Conservation (phyloP, 2,113 vertebrate genomes). For the Copsychus sechellarum region DNA sequence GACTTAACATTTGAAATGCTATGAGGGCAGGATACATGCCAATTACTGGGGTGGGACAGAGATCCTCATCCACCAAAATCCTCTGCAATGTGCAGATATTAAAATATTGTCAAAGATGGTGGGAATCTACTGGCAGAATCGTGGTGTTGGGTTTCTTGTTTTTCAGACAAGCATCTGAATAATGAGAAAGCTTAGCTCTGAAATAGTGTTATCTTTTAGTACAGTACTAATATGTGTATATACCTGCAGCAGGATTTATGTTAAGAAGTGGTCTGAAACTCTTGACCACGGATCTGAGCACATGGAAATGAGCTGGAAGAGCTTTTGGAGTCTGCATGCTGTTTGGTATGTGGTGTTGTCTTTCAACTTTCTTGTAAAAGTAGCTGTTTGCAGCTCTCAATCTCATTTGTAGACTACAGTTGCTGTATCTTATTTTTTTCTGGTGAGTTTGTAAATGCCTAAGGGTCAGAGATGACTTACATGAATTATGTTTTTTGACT, state of each 20-base stretch:
- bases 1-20: background rate
- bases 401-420: background rate
- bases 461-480: background rate
- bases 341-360: background rate
- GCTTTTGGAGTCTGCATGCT: background rate
- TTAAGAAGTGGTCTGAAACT: background rate
- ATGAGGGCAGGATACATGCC: background rate
- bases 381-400: background rate
- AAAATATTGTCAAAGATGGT: background rate
- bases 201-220: background rate
- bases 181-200: background rate
- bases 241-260: background rate
- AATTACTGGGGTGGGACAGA: accelerated
- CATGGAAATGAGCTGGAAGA: background rate
- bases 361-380: background rate
- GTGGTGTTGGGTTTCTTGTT: background rate
- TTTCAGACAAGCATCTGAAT: background rate
- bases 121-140: background rate
- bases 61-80: background rate
- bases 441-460: background rate
- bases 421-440: background rate
- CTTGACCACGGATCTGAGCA: background rate
- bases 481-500: background rate
- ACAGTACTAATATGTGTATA: background rate
- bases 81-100: background rate